Conservation (phyloP, 2,113 vertebrate genomes). For the Elanus axillaris region DNA sequence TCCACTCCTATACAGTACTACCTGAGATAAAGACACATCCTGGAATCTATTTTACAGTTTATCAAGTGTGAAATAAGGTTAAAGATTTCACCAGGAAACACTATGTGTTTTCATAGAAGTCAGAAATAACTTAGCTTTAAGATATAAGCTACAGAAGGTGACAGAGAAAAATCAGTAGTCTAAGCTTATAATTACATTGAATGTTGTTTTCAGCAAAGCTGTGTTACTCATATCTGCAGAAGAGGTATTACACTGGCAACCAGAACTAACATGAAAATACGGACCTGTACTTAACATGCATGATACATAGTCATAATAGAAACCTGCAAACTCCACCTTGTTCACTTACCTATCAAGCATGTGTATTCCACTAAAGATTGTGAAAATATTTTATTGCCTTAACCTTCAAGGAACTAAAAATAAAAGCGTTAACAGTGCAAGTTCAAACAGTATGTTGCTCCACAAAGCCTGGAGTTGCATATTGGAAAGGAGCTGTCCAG, state of each 20-base stretch:
- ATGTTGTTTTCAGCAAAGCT: neutral
- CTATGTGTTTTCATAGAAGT: neutral
- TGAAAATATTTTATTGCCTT: neutral
- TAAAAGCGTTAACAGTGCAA: neutral
- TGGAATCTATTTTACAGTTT: neutral
- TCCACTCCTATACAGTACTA: neutral
- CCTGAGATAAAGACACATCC: neutral
- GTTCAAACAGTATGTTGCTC: neutral
- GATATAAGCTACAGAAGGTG: neutral
- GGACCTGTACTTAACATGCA: neutral
- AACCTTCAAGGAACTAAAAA: neutral
- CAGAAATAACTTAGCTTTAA: neutral
- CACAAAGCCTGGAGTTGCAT: fast-evolving
- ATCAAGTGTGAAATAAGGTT: neutral
- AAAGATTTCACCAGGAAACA: neutral
- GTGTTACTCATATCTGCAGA: neutral
- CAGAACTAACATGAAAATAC: neutral
- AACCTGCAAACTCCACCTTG: neutral
- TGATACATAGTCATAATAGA: neutral
- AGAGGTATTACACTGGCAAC: neutral
- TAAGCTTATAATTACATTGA: neutral
- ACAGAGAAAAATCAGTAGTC: neutral
- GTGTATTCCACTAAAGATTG: neutral
- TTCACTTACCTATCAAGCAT: neutral
- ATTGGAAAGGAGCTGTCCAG: neutral